These are phyloP conservation scores for Heliconius congener DNA, from an alignment of 1,140 invertebrate genomes.

Conservation along the genomic window DNA sequence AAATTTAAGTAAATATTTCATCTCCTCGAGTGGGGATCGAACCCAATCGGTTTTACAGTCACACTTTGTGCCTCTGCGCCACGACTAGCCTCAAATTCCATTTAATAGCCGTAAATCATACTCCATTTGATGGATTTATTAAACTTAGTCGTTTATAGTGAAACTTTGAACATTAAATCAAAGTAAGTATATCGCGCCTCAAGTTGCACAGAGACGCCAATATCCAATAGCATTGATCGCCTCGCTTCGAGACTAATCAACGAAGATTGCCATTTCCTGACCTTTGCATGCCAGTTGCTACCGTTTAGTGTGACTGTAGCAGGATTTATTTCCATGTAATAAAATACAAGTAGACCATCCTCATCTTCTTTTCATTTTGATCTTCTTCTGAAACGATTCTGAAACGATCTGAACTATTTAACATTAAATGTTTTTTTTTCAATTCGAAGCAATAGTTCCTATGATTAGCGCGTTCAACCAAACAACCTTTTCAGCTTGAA, in stretches of 20 bases:
- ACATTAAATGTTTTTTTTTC: no score
- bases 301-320: not conserved
- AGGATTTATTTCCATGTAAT: not conserved
- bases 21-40: no score
- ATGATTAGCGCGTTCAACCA: no score
- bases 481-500: no score
- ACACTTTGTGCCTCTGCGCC: no score
- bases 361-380: no score
- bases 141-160: not conserved
- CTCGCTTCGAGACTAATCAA: constrained; percentile 4
- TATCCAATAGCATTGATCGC: constrained; percentile 9
- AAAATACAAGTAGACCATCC: not conserved
- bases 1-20: no score
- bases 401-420: not conserved
- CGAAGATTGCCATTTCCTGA: constrained; percentile 11
- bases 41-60: no score
- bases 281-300: not conserved
- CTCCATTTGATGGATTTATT: not conserved
- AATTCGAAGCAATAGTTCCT: no score
- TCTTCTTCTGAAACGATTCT: no score
- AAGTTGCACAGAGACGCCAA: not conserved
- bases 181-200: not conserved
- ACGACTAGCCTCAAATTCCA: no score
- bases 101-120: not conserved
- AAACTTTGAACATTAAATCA: constrained; percentile 6